Percentiles rank a stretch among this genome's conserved stretches.
phyloP scores from a whole-genome alignment of 2,113 vertebrate species.

The Siniperca knerii region DNA sequence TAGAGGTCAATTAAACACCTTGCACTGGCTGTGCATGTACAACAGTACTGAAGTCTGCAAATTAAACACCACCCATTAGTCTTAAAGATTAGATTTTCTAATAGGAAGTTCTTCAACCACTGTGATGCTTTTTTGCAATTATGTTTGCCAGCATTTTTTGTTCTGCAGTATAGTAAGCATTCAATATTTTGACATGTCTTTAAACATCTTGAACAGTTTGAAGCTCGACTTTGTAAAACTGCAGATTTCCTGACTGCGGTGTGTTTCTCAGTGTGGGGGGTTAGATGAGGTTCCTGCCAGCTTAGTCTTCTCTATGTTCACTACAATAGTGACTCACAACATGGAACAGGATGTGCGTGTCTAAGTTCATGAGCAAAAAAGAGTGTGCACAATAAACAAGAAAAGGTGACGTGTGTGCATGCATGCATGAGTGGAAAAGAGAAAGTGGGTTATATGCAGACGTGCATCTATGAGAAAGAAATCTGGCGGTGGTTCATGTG shows the following conservation, averaged over 20 bases:
- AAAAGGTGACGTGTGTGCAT: slow-evolving; percentile 22
- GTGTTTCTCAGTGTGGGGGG: slow-evolving; percentile 30
- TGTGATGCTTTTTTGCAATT: background rate
- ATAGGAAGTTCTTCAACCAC: background rate
- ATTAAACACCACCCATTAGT: background rate
- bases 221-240: slow-evolving; percentile 7
- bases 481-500: background rate
- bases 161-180: background rate
- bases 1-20: background rate
- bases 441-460: slow-evolving; percentile 14
- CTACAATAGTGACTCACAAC: slow-evolving; percentile 25
- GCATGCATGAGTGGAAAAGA: slow-evolving; percentile 12
- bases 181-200: too few species aligned
- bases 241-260: slow-evolving; percentile 43
- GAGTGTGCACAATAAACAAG: slow-evolving; percentile 30
- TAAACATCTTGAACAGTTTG: background rate
- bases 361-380: slow-evolving; percentile 18
- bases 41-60: background rate
- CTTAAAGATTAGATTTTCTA: background rate
- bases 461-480: background rate
- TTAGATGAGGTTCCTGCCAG: slow-evolving; percentile 11
- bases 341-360: slow-evolving; percentile 66
- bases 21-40: background rate
- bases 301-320: background rate
- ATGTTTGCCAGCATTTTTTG: background rate